Conservation (phyloP, 2,888 invertebrate species). For the Plagodis pulveraria region DNA sequence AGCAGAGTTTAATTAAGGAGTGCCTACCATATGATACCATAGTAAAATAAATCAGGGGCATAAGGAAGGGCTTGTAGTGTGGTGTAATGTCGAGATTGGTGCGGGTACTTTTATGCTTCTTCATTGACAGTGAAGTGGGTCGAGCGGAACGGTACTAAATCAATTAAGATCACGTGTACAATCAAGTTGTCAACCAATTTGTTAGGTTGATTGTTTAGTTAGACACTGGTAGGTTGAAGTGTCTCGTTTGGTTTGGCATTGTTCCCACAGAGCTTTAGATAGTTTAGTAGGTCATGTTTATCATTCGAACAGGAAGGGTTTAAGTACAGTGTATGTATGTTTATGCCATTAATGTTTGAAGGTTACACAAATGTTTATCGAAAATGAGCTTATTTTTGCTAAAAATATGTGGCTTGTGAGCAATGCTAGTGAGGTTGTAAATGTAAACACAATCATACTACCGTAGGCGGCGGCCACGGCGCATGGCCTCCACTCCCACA, state of each 20-base stretch:
- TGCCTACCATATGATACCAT: constrained; percentile 11
- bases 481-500: constrained; percentile 70
- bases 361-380: constrained; percentile 30
- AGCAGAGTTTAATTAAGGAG: constrained; percentile 5
- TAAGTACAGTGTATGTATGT: constrained; percentile 17
- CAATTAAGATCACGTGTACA: constrained; percentile 60
- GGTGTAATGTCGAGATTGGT: constrained; percentile 46
- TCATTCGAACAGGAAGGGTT: constrained; percentile 15
- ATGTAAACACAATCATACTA: constrained; percentile 59
- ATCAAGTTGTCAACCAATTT: constrained; percentile 38
- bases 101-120: constrained; percentile 64
- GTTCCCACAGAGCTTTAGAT: constrained; percentile 14
- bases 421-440: constrained; percentile 48
- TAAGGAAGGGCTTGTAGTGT: constrained; percentile 42
- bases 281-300: constrained; percentile 19
- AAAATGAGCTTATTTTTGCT: constrained; percentile 46
- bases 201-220: constrained; percentile 31
- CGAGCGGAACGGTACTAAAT: constrained; percentile 69
- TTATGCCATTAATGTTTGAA: constrained; percentile 26
- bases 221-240: constrained; percentile 25
- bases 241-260: constrained; percentile 27
- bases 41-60: constrained; percentile 33
- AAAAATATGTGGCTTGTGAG: constrained; percentile 52
- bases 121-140: constrained; percentile 70
- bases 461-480: constrained; percentile 58